Base-by-base conservation (phyloP, 2,797 vertebrate species). In the Enteromius argenteus region DNA sequence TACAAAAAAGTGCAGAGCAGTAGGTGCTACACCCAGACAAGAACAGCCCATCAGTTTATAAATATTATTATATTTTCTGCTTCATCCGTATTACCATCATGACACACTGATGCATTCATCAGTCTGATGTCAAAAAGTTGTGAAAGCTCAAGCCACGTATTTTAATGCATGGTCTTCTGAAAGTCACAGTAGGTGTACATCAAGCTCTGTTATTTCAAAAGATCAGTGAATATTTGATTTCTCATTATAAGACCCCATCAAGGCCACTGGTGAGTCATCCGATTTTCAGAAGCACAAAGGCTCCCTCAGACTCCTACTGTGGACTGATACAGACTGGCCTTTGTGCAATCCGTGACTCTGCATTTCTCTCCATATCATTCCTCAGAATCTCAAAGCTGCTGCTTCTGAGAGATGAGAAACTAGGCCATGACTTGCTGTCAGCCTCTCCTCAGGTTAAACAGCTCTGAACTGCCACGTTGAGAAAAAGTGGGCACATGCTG, bases 401-500 rank as follows among this genome's bases (percentile, higher is more conserved):
- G 14, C 15, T 39, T 74, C 67, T 72, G 76, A 51, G 75, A 30
- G 77, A 35, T 9, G 32, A 86, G 72, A 73, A 83, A 68, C 64
- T 75, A 60, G 83, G 85, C 67, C 72, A 49, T 15, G 27, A 11
- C 15, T 46, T 71, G 83, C 87, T 79, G 74, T 87, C 77, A 84
- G 51, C 75, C 79, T 72, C 58, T 73, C 72, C 71, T 77, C 76
- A 64, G 83, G 85, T 85, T 77, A n/a, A 80, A 71, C 79, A 82
- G 67, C 64, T 74, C 64, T 79, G 46, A 77, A 72, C 69, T 78
- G 35, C 79, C 79, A 64, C 11, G 9, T 37, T 79, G 80, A 44
- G 17, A 81, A 14, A 85, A 89, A 88, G 90, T 88, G 83, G 72
- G 79, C 79, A 32, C 32, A 42, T 27, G 88, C 86, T 92, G 81